Percentiles rank a stretch among this genome's conserved stretches.
These are phyloP conservation scores for Parotia lawesii DNA, from an alignment of 2,113 vertebrate genomes.

Conservation along the genomic window DNA sequence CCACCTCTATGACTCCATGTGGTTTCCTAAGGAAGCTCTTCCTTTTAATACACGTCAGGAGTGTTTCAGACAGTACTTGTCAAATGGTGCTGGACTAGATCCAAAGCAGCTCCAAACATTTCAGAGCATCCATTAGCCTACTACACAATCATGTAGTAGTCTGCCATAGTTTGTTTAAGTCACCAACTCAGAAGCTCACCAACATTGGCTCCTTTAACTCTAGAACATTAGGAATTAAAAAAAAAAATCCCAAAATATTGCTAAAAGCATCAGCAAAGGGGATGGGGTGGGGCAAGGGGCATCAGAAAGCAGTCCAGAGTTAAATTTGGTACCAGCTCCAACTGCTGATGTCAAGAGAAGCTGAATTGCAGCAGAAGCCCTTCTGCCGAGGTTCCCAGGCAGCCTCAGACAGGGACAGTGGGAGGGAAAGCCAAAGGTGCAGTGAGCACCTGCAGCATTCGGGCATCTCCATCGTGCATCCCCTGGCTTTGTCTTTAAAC, in stretches of 20 bases:
- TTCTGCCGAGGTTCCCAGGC: background rate
- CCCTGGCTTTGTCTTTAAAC: background rate
- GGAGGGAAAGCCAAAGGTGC: background rate
- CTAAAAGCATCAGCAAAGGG: background rate
- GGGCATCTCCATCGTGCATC: accelerated
- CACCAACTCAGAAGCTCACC: background rate
- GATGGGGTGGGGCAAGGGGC: accelerated
- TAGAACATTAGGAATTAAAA: background rate
- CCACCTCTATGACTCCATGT: accelerated
- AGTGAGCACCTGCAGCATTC: background rate
- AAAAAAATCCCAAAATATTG: background rate
- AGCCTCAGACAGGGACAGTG: background rate
- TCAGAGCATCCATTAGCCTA: background rate
- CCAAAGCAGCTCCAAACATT: background rate
- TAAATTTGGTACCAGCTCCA: background rate
- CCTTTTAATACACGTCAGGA: background rate
- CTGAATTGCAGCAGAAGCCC: background rate
- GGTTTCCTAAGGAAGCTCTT: background rate
- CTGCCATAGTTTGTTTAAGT: background rate
- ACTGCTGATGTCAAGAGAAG: background rate
- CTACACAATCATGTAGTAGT: background rate
- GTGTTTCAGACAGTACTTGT: background rate
- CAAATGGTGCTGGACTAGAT: background rate
- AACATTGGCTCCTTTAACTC: background rate
- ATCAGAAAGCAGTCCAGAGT: background rate